Percentiles rank a stretch among this genome's conserved stretches.
These are phyloP conservation scores for Encarsia formosa DNA, from an alignment of 2,888 invertebrate genomes.

Conservation along the genomic window DNA sequence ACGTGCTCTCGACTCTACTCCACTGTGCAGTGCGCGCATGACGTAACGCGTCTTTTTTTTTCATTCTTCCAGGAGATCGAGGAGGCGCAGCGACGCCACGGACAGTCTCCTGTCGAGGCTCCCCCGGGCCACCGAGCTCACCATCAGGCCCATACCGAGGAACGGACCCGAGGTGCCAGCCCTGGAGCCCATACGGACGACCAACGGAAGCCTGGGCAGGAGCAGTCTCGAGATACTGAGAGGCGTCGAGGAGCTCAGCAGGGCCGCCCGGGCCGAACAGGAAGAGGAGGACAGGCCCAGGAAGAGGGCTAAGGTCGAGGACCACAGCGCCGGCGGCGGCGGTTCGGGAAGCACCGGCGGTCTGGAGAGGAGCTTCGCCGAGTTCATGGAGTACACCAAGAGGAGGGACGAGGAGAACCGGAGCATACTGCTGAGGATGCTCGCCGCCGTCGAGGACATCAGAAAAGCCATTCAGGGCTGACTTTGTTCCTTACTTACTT, in stretches of 20 bases:
- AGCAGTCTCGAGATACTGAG: not conserved
- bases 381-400: conserved; percentile 41
- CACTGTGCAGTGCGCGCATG: not conserved
- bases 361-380: conserved; percentile 36
- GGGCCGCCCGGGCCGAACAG: too few species aligned
- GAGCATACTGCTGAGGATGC: conserved; percentile 37
- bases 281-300: not conserved
- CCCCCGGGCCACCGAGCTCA: conserved; percentile 35
- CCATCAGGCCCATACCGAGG: conserved; percentile 26
- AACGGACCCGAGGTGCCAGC: not conserved
- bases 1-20: conserved; percentile 5
- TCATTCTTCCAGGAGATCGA: conserved; percentile 7
- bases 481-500: too few species aligned
- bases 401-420: conserved; percentile 41
- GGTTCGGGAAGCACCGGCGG: conserved; percentile 9
- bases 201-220: not conserved
- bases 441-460: conserved; percentile 39
- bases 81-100: conserved; percentile 4
- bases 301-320: not conserved
- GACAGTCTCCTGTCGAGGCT: conserved; percentile 25
- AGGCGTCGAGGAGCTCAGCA: not conserved
- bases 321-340: conserved; percentile 6
- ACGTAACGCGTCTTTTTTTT: not conserved
- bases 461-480: conserved; percentile 17
- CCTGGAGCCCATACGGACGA: conserved; percentile 8